phyloP scores from a whole-genome alignment of 2,113 vertebrate genomes.

The Ascaphus truei region DNA sequence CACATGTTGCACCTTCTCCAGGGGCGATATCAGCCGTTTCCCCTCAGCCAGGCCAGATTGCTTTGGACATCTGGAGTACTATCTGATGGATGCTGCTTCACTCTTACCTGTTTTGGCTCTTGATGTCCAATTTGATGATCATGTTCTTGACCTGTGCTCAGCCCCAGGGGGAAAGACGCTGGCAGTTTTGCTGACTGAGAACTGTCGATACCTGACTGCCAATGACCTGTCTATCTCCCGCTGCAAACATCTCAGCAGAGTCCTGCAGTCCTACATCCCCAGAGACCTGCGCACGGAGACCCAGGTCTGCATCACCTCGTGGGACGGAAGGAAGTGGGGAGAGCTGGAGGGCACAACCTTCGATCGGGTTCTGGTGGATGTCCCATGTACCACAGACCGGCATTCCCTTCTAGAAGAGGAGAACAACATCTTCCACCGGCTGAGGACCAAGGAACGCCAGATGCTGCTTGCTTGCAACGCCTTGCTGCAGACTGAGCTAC shows the following conservation, averaged over 20 bases:
- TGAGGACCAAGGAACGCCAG: conserved; percentile 76
- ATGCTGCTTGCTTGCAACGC: too few species aligned
- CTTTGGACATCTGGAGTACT: conserved; percentile 72
- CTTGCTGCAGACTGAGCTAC: conserved; percentile 78
- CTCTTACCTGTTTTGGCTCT: conserved; percentile 86
- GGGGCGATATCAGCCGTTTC: conserved; percentile 77
- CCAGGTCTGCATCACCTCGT: conserved; percentile 68
- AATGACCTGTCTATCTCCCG: conserved; percentile 81
- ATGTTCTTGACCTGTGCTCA: conserved; percentile 87
- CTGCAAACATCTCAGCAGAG: conserved; percentile 61
- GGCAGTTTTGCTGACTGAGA: conserved; percentile 80
- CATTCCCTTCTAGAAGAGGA: conserved; percentile 82
- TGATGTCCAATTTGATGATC: conserved; percentile 65
- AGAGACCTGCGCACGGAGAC: conserved; percentile 50
- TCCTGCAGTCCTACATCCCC: conserved; percentile 78
- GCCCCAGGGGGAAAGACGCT: conserved; percentile 90
- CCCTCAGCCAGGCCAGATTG: conserved; percentile 72
- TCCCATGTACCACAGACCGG: conserved; percentile 90
- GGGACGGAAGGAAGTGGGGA: conserved; percentile 78
- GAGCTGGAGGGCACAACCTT: conserved; percentile 69
- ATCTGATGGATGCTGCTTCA: conserved; percentile 90
- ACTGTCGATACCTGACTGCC: conserved; percentile 71
- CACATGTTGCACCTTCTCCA: conserved; percentile 84
- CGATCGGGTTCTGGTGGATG: conserved; percentile 91
- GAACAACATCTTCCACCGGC: conserved; percentile 86